These are phyloP conservation scores for Todiramphus saurophagus DNA, from an alignment of 2,113 vertebrate species.

Conservation along the genomic window DNA sequence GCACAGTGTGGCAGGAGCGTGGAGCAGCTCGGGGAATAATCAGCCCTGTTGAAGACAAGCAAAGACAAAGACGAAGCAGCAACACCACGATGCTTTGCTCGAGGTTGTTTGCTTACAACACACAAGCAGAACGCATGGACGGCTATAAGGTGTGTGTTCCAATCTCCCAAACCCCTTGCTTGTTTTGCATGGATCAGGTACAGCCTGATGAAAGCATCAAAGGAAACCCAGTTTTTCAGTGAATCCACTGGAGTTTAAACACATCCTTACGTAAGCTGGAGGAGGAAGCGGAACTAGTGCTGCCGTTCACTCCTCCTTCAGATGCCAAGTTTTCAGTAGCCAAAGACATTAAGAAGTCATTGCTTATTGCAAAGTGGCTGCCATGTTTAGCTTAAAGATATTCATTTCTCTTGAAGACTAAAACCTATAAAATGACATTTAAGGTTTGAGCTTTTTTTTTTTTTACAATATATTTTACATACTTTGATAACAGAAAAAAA, in stretches of 20 bases:
- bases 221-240: background rate
- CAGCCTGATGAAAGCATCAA: background rate
- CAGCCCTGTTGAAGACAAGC: background rate
- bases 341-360: background rate
- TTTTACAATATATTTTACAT: background rate
- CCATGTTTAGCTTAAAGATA: background rate
- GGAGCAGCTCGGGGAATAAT: background rate
- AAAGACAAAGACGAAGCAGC: slow-evolving; percentile 14
- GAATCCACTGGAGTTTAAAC: background rate
- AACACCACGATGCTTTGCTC: background rate
- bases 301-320: background rate
- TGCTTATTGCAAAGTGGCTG: background rate
- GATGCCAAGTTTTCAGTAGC: background rate
- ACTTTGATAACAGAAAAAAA: background rate
- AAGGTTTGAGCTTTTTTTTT: background rate
- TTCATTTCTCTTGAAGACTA: background rate
- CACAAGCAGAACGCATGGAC: background rate
- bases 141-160: background rate
- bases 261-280: background rate
- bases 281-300: background rate
- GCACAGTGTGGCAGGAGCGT: background rate
- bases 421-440: background rate
- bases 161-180: background rate
- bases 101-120: background rate
- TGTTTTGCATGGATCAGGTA: background rate